A percentile compares a stretch with the other conserved stretches of the same genome.
Evolutionary conservation across 1,140 invertebrate genomes (phyloP).

Genomic region (Zophobas morio): DNA sequence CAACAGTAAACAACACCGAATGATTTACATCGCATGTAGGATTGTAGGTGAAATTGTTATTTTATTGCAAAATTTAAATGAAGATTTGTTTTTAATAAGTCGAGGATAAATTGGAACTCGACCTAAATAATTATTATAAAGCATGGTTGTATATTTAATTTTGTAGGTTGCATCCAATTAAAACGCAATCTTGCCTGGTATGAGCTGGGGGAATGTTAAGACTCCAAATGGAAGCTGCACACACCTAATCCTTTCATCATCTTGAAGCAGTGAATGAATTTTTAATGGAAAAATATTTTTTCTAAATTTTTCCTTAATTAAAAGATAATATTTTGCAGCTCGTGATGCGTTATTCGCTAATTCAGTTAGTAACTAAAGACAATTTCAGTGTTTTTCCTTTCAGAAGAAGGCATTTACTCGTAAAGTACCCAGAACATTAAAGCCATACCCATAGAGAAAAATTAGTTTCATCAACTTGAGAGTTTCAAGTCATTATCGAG

Average conservation of each 20-base stretch:
- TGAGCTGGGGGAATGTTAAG: slow-evolving; percentile 32
- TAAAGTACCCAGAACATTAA: too few relatives aligned
- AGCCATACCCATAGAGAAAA: background rate
- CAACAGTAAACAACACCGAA: too few relatives aligned
- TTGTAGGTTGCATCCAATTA: slow-evolving; percentile 36
- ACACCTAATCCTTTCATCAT: slow-evolving; percentile 18
- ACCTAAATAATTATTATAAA: slow-evolving; percentile 42
- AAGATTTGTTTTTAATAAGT: slow-evolving; percentile 34
- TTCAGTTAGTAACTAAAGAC: too few relatives aligned
- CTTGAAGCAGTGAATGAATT: slow-evolving; percentile 26
- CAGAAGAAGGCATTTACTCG: too few relatives aligned
- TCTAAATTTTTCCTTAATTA: too few relatives aligned
- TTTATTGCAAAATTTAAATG: slow-evolving; percentile 26
- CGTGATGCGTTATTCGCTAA: too few relatives aligned
- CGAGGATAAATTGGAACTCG: slow-evolving; percentile 27
- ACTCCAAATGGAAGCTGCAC: slow-evolving; percentile 19
- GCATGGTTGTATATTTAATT: slow-evolving; percentile 35
- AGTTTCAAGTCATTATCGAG: background rate
- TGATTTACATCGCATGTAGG: background rate
- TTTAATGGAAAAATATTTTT: slow-evolving; percentile 28
- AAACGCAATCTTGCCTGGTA: slow-evolving; percentile 36
- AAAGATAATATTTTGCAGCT: too few relatives aligned
- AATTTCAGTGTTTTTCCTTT: too few relatives aligned
- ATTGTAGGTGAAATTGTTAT: background rate
- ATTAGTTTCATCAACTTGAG: background rate